phyloP scores from a whole-genome alignment of 2,888 invertebrate species.

The Lampropteryx suffumata region DNA sequence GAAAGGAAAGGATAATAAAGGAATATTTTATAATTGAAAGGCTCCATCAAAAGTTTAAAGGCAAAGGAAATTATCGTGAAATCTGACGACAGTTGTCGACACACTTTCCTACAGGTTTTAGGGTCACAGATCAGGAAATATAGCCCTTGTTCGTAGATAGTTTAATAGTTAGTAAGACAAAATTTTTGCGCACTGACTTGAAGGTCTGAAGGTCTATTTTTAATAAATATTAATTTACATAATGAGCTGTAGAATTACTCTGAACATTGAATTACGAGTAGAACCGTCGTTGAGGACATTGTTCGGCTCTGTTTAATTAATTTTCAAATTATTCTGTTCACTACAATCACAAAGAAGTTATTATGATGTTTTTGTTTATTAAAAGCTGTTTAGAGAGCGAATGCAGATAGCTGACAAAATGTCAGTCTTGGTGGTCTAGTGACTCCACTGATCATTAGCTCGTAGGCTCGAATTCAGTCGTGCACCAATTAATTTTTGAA shows the following conservation, averaged over 20 bases:
- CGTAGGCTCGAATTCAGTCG: no score
- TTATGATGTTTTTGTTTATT: constrained; percentile 12
- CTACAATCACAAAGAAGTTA: constrained; percentile 24
- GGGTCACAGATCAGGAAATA: constrained; percentile 11
- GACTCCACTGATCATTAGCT: no score
- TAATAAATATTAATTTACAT: constrained; percentile 53
- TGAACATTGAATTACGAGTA: constrained; percentile 43
- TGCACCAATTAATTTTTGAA: no score
- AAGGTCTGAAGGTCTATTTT: constrained; percentile 39
- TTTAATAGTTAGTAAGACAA: constrained; percentile 9
- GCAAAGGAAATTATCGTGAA: constrained; percentile 36
- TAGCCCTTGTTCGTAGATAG: constrained; percentile 7
- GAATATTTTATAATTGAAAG: constrained; percentile 37
- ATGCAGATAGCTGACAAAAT: constrained; percentile 9
- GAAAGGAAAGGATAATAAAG: constrained; percentile 20
- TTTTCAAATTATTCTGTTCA: constrained; percentile 47
- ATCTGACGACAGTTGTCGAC: constrained; percentile 53
- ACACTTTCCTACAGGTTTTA: constrained; percentile 41
- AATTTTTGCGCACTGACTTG: constrained; percentile 18
- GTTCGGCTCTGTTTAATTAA: constrained; percentile 51
- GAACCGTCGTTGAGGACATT: constrained; percentile 44
- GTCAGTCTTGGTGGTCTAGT: no score
- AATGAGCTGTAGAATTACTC: constrained; percentile 50
- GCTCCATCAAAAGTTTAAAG: constrained; percentile 27
- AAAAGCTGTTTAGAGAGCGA: constrained; percentile 10